A percentile compares a stretch with the other conserved stretches of the same genome.
Evolutionary conservation across 2,888 invertebrate species (phyloP).

Genomic region (Ectemnius cavifrons): DNA sequence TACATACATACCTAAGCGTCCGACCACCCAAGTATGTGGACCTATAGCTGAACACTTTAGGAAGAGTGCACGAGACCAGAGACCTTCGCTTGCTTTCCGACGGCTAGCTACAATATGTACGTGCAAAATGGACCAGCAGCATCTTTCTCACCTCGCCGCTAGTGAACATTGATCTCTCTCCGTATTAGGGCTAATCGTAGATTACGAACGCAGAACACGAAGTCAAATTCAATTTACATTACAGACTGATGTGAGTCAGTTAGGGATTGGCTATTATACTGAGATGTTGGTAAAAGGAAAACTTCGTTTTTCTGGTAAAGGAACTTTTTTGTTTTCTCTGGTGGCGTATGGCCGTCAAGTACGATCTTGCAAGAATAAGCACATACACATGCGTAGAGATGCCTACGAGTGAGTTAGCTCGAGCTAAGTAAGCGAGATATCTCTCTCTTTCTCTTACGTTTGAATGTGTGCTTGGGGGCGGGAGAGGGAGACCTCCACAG

Average conservation of each 20-base stretch:
- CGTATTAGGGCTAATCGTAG: no score
- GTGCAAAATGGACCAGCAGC: slow-evolving; percentile 15
- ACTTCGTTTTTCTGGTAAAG: background rate
- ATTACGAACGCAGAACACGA: no score
- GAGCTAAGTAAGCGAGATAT: slow-evolving; percentile 57
- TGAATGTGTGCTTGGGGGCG: slow-evolving; percentile 8
- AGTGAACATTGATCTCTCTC: no score
- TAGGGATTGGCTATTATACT: no score
- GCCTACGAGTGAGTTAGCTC: slow-evolving; percentile 51
- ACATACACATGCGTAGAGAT: slow-evolving; percentile 26
- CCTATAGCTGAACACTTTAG: slow-evolving; percentile 24
- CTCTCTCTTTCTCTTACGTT: slow-evolving; percentile 30
- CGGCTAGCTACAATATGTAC: slow-evolving; percentile 30
- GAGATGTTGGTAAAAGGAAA: background rate
- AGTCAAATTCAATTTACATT: no score
- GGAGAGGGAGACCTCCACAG: slow-evolving; percentile 26
- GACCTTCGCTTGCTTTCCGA: slow-evolving; percentile 34
- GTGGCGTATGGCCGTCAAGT: slow-evolving; percentile 27
- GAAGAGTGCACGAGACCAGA: slow-evolving; percentile 36
- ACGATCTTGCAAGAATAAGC: slow-evolving; percentile 44
- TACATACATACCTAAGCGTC: slow-evolving; percentile 14
- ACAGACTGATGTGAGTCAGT: no score
- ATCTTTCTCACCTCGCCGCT: background rate
- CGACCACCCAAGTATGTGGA: slow-evolving; percentile 54
- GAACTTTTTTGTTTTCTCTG: slow-evolving; percentile 31